A percentile compares a stretch with the other conserved stretches of the same genome.
Conservation (phyloP, 2,888 invertebrate genomes). For the Stictocephala bisonia region DNA sequence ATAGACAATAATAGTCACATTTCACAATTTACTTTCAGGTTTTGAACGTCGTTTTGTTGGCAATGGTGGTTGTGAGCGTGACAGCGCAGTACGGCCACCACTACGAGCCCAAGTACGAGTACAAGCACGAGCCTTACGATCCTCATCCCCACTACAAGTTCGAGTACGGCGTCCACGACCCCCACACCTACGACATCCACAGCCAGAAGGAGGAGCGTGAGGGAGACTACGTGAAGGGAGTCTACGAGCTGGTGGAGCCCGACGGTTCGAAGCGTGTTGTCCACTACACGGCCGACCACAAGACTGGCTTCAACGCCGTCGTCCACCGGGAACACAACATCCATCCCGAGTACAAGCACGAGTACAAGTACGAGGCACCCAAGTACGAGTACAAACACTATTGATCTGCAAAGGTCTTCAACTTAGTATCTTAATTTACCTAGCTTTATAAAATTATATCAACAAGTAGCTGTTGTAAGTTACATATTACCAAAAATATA, state of each 20-base stretch:
- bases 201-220: slow-evolving; percentile 56
- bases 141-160: slow-evolving; percentile 58
- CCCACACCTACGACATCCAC: slow-evolving; percentile 58
- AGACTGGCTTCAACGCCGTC: slow-evolving; percentile 60
- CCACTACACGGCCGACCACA: slow-evolving; percentile 59
- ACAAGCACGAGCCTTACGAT: slow-evolving; percentile 58
- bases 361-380: slow-evolving; percentile 39
- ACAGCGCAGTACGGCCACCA: neutral
- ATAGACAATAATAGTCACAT: no score
- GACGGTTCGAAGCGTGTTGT: slow-evolving; percentile 36
- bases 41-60: no score
- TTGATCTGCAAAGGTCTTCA: no score
- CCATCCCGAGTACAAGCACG: slow-evolving; percentile 46
- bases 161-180: slow-evolving; percentile 57
- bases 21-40: no score
- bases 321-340: slow-evolving; percentile 55
- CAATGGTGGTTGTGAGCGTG: no score
- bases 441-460: no score
- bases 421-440: no score
- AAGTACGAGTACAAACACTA: slow-evolving; percentile 31
- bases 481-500: no score
- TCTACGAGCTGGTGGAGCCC: slow-evolving; percentile 52
- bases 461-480: no score
- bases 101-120: slow-evolving; percentile 57
- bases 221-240: slow-evolving; percentile 57